phyloP scores from a whole-genome alignment of 1,140 invertebrate species.

The Nomia melanderi region DNA sequence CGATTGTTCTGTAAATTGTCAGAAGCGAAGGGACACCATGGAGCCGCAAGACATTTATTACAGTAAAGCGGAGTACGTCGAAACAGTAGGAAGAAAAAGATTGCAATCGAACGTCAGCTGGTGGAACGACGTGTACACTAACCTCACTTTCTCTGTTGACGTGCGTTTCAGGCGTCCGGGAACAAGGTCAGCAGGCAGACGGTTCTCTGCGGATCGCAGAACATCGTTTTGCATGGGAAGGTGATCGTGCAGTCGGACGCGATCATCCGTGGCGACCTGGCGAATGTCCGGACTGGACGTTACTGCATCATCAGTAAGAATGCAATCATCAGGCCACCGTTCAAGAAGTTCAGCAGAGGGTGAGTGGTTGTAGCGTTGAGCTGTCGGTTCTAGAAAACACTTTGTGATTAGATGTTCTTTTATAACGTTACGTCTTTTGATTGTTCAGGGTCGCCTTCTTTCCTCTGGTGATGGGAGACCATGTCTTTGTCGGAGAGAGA shows the following conservation, averaged over 20 bases:
- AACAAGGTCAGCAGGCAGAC: slow-evolving; percentile 98
- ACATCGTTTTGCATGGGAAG: slow-evolving; percentile 98
- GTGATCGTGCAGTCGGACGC: slow-evolving; percentile 99
- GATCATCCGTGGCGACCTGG: slow-evolving; percentile 97
- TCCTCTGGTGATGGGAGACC: slow-evolving; percentile 97
- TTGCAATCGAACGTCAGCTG: no score
- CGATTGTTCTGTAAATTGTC: no score
- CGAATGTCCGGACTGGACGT: slow-evolving; percentile 96
- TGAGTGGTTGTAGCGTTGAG: slow-evolving; percentile 81
- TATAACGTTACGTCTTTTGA: slow-evolving; percentile 8
- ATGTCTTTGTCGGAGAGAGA: slow-evolving; percentile 98
- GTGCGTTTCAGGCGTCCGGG: slow-evolving; percentile 92
- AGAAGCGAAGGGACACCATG: slow-evolving; percentile 85
- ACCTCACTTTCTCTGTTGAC: no score
- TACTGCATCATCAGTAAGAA: slow-evolving; percentile 97
- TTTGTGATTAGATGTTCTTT: no score
- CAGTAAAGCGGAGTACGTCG: slow-evolving; percentile 96
- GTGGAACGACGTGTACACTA: no score
- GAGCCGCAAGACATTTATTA: slow-evolving; percentile 94
- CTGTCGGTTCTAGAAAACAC: no score
- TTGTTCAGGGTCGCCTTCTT: slow-evolving; percentile 95
- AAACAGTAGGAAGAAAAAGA: slow-evolving; percentile 88
- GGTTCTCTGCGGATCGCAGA: slow-evolving; percentile 98
- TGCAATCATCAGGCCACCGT: slow-evolving; percentile 97
- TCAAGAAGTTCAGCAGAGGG: slow-evolving; percentile 99